phyloP scores from a whole-genome alignment of 2,113 vertebrate genomes.

The Rhegmatorhina hoffmannsi region DNA sequence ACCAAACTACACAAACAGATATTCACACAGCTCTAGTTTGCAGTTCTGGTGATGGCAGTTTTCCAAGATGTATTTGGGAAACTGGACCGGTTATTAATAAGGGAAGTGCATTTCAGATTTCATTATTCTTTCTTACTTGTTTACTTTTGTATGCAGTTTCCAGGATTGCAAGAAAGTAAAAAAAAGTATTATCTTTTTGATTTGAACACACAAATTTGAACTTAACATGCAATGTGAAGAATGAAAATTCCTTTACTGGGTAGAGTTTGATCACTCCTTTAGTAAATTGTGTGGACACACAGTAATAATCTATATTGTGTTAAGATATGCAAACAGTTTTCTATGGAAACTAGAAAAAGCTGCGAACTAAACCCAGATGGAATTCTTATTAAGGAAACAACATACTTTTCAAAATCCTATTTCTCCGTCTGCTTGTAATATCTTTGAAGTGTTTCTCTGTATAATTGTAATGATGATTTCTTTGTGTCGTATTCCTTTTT shows the following conservation, averaged over 20 bases:
- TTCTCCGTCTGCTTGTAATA: slow-evolving; percentile 55
- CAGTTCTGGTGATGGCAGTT: neutral
- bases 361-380: slow-evolving; percentile 50
- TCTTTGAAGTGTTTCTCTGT: neutral
- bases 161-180: neutral
- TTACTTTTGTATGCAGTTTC: neutral
- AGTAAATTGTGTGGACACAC: neutral
- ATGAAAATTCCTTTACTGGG: neutral
- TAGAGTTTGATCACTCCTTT: neutral
- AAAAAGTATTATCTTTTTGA: neutral
- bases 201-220: neutral
- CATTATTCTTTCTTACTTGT: neutral
- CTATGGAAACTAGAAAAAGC: slow-evolving; percentile 54
- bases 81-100: neutral
- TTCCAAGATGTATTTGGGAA: slow-evolving; percentile 22
- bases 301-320: slow-evolving; percentile 9
- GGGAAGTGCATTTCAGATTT: neutral
- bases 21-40: slow-evolving; percentile 7
- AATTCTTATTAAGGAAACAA: slow-evolving; percentile 63
- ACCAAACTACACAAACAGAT: neutral
- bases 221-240: neutral
- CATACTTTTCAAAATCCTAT: neutral
- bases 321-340: slow-evolving; percentile 53
- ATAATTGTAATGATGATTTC: neutral
- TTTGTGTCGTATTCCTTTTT: neutral